A percentile compares a stretch with the other conserved stretches of the same genome.
Conservation (phyloP, 1,140 invertebrate species). For the Prorops nasuta region DNA sequence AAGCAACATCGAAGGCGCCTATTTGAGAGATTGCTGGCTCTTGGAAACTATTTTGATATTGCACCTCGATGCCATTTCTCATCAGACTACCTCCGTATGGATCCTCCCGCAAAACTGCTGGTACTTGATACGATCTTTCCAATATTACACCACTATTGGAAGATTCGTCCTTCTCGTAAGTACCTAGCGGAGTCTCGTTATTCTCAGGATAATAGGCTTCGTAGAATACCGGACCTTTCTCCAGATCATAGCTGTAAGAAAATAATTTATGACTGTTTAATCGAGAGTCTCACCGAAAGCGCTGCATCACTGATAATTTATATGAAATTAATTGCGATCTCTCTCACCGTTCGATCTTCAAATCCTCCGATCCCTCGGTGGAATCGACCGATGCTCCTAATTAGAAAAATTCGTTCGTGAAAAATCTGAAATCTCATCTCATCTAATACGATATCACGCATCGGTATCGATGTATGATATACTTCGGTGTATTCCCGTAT, state of each 20-base stretch:
- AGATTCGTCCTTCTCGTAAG: slow-evolving; percentile 20
- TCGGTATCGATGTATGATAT: too few species aligned
- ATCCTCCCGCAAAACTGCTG: too few species aligned
- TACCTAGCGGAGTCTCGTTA: slow-evolving; percentile 5
- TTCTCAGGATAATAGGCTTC: slow-evolving; percentile 40
- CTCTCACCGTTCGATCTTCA: slow-evolving; percentile 8
- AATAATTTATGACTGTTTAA: neutral
- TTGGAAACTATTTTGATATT: too few species aligned
- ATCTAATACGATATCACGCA: too few species aligned
- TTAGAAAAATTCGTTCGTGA: too few species aligned
- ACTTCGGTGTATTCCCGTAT: too few species aligned
- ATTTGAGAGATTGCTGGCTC: too few species aligned
- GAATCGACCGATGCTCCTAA: neutral
- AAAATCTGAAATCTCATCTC: too few species aligned
- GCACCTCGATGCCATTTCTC: too few species aligned
- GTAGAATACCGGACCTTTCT: slow-evolving; percentile 37
- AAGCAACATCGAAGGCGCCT: too few species aligned
- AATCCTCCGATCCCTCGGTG: slow-evolving; percentile 3
- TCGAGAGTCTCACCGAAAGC: too few species aligned
- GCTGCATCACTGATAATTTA: neutral
- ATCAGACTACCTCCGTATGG: too few species aligned
- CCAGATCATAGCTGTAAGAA: slow-evolving; percentile 23
- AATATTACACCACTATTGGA: slow-evolving; percentile 17
- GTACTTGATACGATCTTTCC: slow-evolving; percentile 30
- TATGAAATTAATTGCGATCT: neutral